Conservation (phyloP, 1,140 invertebrate genomes). For the Vanessa tameamea region DNA sequence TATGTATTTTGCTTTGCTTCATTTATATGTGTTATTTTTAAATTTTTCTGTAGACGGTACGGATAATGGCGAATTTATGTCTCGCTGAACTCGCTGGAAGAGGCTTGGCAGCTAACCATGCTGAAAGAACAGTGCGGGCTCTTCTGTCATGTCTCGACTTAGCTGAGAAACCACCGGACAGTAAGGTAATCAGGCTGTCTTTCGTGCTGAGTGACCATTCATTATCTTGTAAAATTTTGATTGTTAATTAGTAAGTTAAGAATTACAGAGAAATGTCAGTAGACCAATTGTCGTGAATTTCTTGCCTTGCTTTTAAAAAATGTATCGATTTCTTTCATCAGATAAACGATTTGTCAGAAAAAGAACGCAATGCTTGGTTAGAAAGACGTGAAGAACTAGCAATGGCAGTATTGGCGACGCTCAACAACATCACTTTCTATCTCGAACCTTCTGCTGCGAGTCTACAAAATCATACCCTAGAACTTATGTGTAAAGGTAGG, state of each 20-base stretch:
- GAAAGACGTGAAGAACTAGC: constrained; percentile 65
- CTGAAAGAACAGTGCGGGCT: constrained; percentile 54
- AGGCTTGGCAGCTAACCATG: constrained; percentile 50
- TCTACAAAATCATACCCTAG: constrained; percentile 25
- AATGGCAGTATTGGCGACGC: constrained; percentile 66
- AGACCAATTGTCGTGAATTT: no score
- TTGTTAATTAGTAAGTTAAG: no score
- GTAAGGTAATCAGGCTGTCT: constrained; percentile 31
- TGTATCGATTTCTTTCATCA: neutral
- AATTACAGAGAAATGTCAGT: no score
- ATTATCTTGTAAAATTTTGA: no score
- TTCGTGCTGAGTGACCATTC: no score
- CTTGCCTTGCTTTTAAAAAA: neutral
- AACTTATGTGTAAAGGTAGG: constrained; percentile 32
- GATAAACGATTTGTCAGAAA: constrained; percentile 35
- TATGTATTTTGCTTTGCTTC: no score
- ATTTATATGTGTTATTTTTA: no score
- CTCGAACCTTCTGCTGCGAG: constrained; percentile 57
- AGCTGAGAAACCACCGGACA: constrained; percentile 47
- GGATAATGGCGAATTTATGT: constrained; percentile 76
- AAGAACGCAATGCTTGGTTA: constrained; percentile 32
- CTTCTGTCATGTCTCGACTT: constrained; percentile 64
- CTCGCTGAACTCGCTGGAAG: constrained; percentile 63
- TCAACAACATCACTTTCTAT: constrained; percentile 78
- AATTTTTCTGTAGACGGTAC: constrained; percentile 57